These are phyloP conservation scores for Hystrix brachyura DNA, from an alignment of 2,113 vertebrate species.

Conservation along the genomic window DNA sequence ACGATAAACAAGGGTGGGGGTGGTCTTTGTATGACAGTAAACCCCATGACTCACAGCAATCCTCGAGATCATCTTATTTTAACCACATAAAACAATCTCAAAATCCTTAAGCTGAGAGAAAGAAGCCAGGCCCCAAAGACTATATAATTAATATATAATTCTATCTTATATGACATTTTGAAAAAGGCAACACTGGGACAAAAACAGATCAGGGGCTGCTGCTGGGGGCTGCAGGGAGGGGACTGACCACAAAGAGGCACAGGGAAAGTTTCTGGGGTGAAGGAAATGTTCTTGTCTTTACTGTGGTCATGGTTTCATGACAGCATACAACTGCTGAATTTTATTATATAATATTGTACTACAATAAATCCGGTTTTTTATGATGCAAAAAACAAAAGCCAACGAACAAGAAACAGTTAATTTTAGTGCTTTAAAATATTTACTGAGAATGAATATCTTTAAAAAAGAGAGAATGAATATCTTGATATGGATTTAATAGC, in stretches of 20 bases:
- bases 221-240: neutral
- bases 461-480: neutral
- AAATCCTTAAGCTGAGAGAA: neutral
- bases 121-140: neutral
- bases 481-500: neutral
- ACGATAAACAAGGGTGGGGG: neutral
- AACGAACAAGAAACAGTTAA: neutral
- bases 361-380: neutral
- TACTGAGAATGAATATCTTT: neutral
- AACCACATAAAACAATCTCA: neutral
- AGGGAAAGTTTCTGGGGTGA: neutral
- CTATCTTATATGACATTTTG: neutral
- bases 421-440: neutral
- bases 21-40: neutral
- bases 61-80: neutral
- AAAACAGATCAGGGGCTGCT: neutral
- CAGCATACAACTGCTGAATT: neutral
- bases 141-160: neutral
- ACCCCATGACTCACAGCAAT: neutral
- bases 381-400: neutral
- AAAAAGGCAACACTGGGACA: neutral
- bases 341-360: neutral
- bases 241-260: neutral
- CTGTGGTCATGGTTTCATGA: neutral
- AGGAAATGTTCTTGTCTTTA: neutral